Percentiles rank a stretch among this genome's conserved stretches.
Evolutionary conservation across 2,888 invertebrate genomes (phyloP).

Genomic region (Agapetus fuscipes): DNA sequence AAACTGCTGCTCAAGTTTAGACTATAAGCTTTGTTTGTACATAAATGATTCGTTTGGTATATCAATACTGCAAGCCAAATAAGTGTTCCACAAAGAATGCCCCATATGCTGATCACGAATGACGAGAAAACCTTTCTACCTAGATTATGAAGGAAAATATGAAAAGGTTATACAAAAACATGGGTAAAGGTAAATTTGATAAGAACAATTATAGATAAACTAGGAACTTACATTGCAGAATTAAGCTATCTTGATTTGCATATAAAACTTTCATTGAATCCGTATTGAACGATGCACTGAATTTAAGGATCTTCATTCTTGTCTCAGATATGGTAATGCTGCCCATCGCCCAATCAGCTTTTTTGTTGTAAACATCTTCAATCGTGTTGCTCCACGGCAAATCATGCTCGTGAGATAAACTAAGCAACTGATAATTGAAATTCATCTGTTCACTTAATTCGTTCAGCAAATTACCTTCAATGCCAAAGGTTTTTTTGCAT

Average conservation of each 20-base stretch:
- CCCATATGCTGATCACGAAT: neutral
- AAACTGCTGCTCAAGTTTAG: neutral
- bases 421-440: conserved; percentile 7
- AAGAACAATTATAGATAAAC: neutral
- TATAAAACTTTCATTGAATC: conserved; percentile 15
- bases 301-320: conserved; percentile 9
- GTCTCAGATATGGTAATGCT: conserved; percentile 13
- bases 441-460: conserved; percentile 13
- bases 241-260: conserved; percentile 5
- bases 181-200: neutral
- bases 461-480: conserved; percentile 12
- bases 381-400: conserved; percentile 14
- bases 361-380: conserved; percentile 7
- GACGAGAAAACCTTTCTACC: too few relatives aligned
- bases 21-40: neutral
- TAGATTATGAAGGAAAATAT: too few relatives aligned
- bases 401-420: conserved; percentile 2
- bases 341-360: conserved; percentile 17
- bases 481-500: too few relatives aligned
- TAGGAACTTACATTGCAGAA: conserved; percentile 12
- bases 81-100: neutral
- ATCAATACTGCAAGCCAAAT: neutral
- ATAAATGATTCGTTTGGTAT: neutral
- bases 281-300: conserved; percentile 7
- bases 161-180: conserved; percentile 3